phyloP scores from a whole-genome alignment of 2,888 invertebrate genomes.

The Deilephila porcellus region DNA sequence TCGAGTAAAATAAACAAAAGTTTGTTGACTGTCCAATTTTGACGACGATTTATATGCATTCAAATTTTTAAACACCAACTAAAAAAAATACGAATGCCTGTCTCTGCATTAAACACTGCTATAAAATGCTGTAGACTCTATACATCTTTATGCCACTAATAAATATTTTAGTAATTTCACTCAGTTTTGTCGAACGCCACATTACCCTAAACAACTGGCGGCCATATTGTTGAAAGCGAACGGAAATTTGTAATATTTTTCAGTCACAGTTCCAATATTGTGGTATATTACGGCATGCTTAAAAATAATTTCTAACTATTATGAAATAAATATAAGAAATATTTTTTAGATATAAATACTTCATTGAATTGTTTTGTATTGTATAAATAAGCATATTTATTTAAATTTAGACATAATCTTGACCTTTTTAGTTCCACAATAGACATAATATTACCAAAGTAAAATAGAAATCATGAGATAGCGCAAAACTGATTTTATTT shows the following conservation, averaged over 20 bases:
- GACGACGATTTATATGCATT: conserved; percentile 74
- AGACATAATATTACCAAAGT: conserved; percentile 40
- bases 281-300: conserved; percentile 9
- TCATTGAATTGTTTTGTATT: not conserved
- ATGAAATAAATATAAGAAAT: conserved; percentile 28
- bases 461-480: conserved; percentile 28
- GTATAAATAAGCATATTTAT: not conserved
- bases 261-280: conserved; percentile 49
- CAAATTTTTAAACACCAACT: conserved; percentile 76
- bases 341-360: conserved; percentile 29
- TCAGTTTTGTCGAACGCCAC: conserved; percentile 83
- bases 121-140: conserved; percentile 80
- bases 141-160: conserved; percentile 79
- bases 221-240: conserved; percentile 83
- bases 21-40: conserved; percentile 85
- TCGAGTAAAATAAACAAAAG: conserved; percentile 83
- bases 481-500: conserved; percentile 2
- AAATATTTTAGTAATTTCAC: conserved; percentile 82
- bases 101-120: conserved; percentile 79
- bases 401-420: conserved; percentile 20
- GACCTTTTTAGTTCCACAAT: conserved; percentile 41
- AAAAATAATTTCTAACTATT: not conserved
- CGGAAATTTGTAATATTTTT: conserved; percentile 69
- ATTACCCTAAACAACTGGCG: conserved; percentile 85
- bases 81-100: conserved; percentile 67